Evolutionary conservation across 2,113 vertebrate species (phyloP), one percentile per base, ranked within the genome.

Genomic region (Cebus imitator): DNA sequence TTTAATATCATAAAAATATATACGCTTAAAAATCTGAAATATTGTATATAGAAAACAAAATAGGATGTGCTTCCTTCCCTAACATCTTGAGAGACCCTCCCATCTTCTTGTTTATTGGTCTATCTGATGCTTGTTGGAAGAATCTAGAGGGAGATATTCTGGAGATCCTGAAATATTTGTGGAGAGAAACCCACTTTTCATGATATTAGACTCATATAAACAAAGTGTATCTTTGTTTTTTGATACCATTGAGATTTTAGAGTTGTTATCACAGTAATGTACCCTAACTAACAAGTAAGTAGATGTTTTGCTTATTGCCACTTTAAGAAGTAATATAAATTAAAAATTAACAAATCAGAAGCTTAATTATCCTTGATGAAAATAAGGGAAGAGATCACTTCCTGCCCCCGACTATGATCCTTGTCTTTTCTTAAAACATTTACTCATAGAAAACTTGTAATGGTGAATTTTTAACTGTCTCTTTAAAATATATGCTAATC

Each of bases 361-460:
- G 8, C 12, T 92, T 58, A 79, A 66, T 50, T 87, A 16, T 61
- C 3, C 25, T 43, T 78, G 14, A 48, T 84, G 27, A 84, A 80
- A 84, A 64, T 55, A 93, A 76, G 10, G 6, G 16, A 76, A 55
- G 48, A 52, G 14, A n/a, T 43, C 3, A 14, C 72, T 14, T 27
- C 13, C 40, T 13, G 21, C 21, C 40, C 21, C 3, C 2, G 0
- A 64, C 12, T 64, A 12, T 2, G 6, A 8, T 25, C 23, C 6
- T 27, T 30, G 7, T 16, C 16, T 72, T 55, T 68, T 83, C 45
- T 84, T 83, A 94, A 37, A 84, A 27, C 3, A 61, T 43, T 80
- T 87, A n/a, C 70, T 75, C 32, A 81, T 81, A 45, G 83, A 81
- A 82, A 89, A 89, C 52, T 64, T 58, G 9, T 30, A 87, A n/a